These are phyloP conservation scores for Drosophila tani DNA, from an alignment of 1,140 invertebrate genomes.

Conservation along the genomic window DNA sequence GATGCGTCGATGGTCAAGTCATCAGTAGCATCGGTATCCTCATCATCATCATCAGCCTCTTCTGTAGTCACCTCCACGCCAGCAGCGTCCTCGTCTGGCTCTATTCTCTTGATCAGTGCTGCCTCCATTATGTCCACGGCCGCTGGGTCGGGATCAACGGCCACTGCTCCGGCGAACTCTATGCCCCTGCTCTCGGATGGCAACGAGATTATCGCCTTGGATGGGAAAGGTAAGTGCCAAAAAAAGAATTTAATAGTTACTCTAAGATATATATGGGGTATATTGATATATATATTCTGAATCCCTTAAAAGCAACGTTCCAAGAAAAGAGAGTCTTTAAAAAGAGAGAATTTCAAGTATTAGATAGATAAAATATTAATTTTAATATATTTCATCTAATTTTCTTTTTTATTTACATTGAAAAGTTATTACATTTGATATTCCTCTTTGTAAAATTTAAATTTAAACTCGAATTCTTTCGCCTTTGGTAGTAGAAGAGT, in stretches of 20 bases:
- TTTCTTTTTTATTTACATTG: too few species aligned
- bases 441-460: background rate
- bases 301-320: background rate
- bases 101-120: constrained; percentile 41
- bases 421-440: too few species aligned
- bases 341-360: background rate
- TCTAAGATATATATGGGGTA: background rate
- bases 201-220: constrained; percentile 53
- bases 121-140: constrained; percentile 46
- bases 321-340: background rate
- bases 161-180: constrained; percentile 25
- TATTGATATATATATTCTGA: background rate
- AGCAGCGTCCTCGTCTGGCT: constrained; percentile 43
- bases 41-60: constrained; percentile 46
- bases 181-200: constrained; percentile 30
- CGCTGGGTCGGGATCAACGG: constrained; percentile 17
- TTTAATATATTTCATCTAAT: background rate
- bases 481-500: background rate
- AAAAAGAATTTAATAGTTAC: too few species aligned
- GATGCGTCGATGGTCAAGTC: constrained; percentile 26
- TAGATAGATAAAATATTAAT: background rate
- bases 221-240: constrained; percentile 79
- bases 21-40: constrained; percentile 9
- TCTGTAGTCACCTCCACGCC: constrained; percentile 58
- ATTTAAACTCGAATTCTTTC: background rate